Percentiles rank a stretch among this genome's conserved stretches.
These are phyloP conservation scores for Naso thynnoides DNA, from an alignment of 2,797 vertebrate species.

Conservation along the genomic window DNA sequence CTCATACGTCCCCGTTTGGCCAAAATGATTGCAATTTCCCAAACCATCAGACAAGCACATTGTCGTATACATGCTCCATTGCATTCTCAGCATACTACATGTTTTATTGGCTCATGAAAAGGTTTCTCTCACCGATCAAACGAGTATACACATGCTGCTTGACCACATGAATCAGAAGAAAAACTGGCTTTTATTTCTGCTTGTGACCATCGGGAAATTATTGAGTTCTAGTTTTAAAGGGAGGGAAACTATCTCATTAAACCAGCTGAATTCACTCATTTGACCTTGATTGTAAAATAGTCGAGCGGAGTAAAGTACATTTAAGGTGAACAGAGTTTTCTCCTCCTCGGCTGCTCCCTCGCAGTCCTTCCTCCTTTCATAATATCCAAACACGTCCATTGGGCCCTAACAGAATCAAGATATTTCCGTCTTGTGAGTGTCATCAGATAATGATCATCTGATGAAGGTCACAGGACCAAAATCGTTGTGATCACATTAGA, in stretches of 20 bases:
- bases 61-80: slow-evolving; percentile 6
- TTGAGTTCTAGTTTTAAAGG: background rate
- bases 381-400: slow-evolving; percentile 1
- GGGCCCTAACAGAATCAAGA: slow-evolving; percentile 44
- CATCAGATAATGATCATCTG: slow-evolving; percentile 56
- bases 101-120: slow-evolving; percentile 45
- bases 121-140: slow-evolving; percentile 15
- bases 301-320: background rate
- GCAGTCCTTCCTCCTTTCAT: background rate
- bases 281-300: slow-evolving; percentile 1
- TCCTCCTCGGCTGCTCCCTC: background rate
- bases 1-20: slow-evolving; percentile 37
- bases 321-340: background rate
- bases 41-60: slow-evolving; percentile 39
- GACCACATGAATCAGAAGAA: background rate
- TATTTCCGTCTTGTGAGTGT: slow-evolving; percentile 55
- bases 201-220: background rate
- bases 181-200: background rate
- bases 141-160: slow-evolving; percentile 4
- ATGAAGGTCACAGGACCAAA: slow-evolving; percentile 66
- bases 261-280: background rate
- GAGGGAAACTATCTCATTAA: background rate
- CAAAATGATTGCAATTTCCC: slow-evolving; percentile 46
- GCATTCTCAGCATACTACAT: slow-evolving; percentile 8
- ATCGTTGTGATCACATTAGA: slow-evolving; percentile 61